Percentiles rank a stretch among this genome's conserved stretches.
Evolutionary conservation across 2,797 vertebrate genomes (phyloP).

Genomic region (Pantherophis alleghaniensis): DNA sequence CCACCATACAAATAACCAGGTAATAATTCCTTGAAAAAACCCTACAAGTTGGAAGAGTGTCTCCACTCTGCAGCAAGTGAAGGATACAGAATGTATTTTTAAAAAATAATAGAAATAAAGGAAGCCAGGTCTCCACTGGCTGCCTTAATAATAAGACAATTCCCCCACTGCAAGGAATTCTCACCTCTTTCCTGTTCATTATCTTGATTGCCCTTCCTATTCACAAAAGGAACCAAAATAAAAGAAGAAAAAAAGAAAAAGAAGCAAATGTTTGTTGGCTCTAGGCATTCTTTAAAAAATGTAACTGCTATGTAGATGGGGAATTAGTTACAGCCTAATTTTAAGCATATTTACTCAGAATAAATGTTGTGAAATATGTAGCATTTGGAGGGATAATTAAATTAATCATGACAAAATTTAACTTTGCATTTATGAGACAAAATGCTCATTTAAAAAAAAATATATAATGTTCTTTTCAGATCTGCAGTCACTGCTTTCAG

Average conservation of each 20-base stretch:
- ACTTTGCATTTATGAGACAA: not conserved
- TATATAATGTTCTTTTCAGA: not conserved
- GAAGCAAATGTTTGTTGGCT: not conserved
- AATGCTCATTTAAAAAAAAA: not conserved
- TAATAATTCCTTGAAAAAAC: not conserved
- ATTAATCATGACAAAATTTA: not conserved
- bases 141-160: not conserved
- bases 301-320: not conserved
- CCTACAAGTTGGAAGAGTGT: not conserved
- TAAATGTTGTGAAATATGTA: not conserved
- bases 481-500: not conserved
- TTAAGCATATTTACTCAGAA: not conserved
- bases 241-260: not conserved
- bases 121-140: not conserved
- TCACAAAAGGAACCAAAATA: not conserved
- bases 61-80: not conserved
- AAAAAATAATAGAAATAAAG: not conserved
- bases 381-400: not conserved
- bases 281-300: not conserved
- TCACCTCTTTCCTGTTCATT: not conserved
- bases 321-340: not conserved
- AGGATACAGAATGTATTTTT: not conserved
- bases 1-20: not conserved
- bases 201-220: not conserved
- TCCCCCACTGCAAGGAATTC: not conserved